Conservation (phyloP, 2,888 invertebrate species). For the Choristoneura rosaceana region DNA sequence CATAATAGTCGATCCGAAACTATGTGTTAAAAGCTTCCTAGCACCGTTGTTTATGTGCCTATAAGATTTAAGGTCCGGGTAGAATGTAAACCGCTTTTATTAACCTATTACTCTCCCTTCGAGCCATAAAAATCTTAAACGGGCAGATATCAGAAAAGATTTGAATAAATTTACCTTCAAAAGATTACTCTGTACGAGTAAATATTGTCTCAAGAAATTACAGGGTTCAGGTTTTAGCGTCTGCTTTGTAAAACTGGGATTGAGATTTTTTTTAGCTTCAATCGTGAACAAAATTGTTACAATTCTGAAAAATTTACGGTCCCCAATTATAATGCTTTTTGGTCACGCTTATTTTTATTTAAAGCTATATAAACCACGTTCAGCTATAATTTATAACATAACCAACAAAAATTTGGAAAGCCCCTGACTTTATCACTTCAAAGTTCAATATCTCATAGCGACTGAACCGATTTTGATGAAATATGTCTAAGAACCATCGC, state of each 20-base stretch:
- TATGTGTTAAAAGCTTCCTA: constrained; percentile 25
- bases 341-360: too few species aligned
- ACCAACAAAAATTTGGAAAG: too few species aligned
- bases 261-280: neutral
- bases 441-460: too few species aligned
- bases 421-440: too few species aligned
- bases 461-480: too few species aligned
- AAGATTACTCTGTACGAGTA: constrained; percentile 26
- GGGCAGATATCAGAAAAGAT: constrained; percentile 28
- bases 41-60: constrained; percentile 18
- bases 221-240: constrained; percentile 23
- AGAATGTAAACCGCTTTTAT: constrained; percentile 35
- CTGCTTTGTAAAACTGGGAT: constrained; percentile 2
- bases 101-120: constrained; percentile 33
- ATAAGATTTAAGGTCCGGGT: neutral
- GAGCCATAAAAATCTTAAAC: constrained; percentile 37
- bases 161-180: constrained; percentile 35
- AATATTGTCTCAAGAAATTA: constrained; percentile 34
- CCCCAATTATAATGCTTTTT: too few species aligned
- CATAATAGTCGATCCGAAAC: constrained; percentile 22
- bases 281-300: neutral
- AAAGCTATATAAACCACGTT: too few species aligned
- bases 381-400: too few species aligned
- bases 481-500: too few species aligned
- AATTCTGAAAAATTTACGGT: neutral